phyloP scores from a whole-genome alignment of 1,140 invertebrate species.

The Papilio aristodemus region DNA sequence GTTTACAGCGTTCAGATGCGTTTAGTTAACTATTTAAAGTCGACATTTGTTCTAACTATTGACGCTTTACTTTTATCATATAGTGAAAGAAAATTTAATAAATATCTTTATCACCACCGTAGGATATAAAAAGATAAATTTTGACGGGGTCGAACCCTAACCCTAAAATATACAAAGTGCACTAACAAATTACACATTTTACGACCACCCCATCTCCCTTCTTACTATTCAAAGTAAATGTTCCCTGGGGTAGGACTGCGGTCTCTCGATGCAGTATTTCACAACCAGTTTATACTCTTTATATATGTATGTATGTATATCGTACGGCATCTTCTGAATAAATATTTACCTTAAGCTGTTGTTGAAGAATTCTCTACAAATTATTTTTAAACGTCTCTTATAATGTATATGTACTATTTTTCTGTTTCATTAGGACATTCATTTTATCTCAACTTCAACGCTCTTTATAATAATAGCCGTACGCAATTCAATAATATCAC shows the following conservation, averaged over 20 bases:
- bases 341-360: neutral
- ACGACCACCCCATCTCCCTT: slow-evolving; percentile 37
- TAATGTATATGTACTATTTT: too few species aligned
- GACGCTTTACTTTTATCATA: neutral
- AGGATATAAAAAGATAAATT: slow-evolving; percentile 22
- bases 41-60: neutral
- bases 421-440: too few species aligned
- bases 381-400: too few species aligned
- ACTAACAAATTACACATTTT: slow-evolving; percentile 44
- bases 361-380: too few species aligned
- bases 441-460: too few species aligned
- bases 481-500: too few species aligned
- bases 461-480: too few species aligned
- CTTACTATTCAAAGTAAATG: slow-evolving; percentile 37
- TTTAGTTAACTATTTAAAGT: neutral
- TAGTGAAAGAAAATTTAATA: slow-evolving; percentile 3
- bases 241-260: slow-evolving; percentile 7
- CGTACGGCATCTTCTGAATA: neutral
- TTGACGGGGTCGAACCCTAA: slow-evolving; percentile 25
- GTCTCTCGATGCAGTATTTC: slow-evolving; percentile 1
- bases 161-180: slow-evolving; percentile 33
- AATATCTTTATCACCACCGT: neutral
- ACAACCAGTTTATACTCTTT: slow-evolving; percentile 19
- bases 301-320: slow-evolving; percentile 9
- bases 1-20: slow-evolving; percentile 2